A percentile compares a stretch with the other conserved stretches of the same genome.
Evolutionary conservation across 2,113 vertebrate genomes (phyloP).

Genomic region (Ptyas mucosa): DNA sequence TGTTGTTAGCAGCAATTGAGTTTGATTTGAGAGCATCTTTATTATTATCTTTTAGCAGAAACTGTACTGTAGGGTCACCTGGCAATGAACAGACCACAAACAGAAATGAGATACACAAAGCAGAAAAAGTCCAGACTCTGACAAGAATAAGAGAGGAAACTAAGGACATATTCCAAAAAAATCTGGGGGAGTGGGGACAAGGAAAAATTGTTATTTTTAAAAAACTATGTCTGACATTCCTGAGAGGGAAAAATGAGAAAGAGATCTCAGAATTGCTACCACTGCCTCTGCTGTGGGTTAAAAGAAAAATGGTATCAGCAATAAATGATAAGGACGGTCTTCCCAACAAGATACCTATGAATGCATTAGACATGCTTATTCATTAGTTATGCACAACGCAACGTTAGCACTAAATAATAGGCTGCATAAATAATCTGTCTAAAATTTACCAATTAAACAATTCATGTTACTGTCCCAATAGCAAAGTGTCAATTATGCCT

Average conservation of each 20-base stretch:
- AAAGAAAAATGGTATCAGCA: neutral
- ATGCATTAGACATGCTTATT: neutral
- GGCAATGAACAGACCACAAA: neutral
- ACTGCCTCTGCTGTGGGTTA: neutral
- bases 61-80: neutral
- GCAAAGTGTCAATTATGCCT: neutral
- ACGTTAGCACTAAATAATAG: neutral
- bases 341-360: neutral
- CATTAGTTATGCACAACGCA: neutral
- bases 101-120: neutral
- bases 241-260: neutral
- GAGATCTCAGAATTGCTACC: neutral
- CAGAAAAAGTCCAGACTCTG: neutral
- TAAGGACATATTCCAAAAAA: neutral
- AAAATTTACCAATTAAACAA: neutral
- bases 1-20: too few relatives aligned
- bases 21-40: neutral
- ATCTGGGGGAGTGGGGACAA: neutral
- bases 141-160: neutral
- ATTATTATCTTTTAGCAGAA: neutral
- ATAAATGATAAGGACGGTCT: neutral
- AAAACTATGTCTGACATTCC: neutral
- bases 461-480: neutral
- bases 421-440: neutral
- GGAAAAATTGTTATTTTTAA: neutral